Evolutionary conservation across 2,888 invertebrate genomes (phyloP), one percentile per base, ranked within the genome.

Genomic region (Lucinisca nassula): DNA sequence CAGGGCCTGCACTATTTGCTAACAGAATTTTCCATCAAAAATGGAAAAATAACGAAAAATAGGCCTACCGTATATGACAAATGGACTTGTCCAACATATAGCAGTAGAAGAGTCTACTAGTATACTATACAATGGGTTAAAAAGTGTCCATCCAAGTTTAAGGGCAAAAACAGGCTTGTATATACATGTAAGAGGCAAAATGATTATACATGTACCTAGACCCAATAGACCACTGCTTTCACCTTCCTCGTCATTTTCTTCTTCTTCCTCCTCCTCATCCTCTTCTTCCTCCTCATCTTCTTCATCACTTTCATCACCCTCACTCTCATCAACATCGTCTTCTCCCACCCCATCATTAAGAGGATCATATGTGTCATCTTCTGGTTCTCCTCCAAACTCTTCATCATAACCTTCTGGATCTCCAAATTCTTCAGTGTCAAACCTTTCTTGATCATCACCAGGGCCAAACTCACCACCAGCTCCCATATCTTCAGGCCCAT

Each of bases 201-300:
- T n/a, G n/a, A n/a, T n/a, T n/a, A n/a, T n/a, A n/a, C n/a, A n/a
- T n/a, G n/a, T n/a, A 14, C 14, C 40, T 40, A 10, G 14, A 6
- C 40, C 6, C 8, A 10, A 14, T 40, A 10, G 6, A 40, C n/a
- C 14, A 40, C 40, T 14, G 40, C 14, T 40, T 40, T 6, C 40
- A 10, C 77, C 84, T 24, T 91, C 92, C 35, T 85, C 91, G 73
- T 88, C 84, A 38, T 91, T 92, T 61, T 89, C 90, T 75, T 91
- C 84, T 30, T 82, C 85, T 27, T 77, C 90, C 0, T 80, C 79
- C 14, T 85, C 84, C 12, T 77, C 85, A 6, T 61, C 89, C 27
- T 84, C 86, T 38, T 49, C 84, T 27, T 82, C 84, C 24, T 78
- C 89, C 0, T 78, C 78, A 6, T 87, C 84, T 24, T 82, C 85